A percentile compares a stretch with the other conserved stretches of the same genome.
phyloP scores from a whole-genome alignment of 2,113 vertebrate species.

The Anas platyrhynchos region DNA sequence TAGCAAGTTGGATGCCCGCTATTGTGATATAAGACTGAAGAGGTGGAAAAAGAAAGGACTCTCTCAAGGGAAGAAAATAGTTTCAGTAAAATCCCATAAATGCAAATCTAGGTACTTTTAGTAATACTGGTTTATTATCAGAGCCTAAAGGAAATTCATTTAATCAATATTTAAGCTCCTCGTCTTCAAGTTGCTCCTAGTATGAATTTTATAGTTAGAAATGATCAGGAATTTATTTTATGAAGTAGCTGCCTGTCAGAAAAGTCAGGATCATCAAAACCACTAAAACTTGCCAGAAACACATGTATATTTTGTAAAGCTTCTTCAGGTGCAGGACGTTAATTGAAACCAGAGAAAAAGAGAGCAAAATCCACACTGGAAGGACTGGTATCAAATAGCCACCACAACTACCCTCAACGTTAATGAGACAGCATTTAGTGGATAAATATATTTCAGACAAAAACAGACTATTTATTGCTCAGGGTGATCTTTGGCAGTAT shows the following conservation, averaged over 20 bases:
- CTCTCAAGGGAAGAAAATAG: neutral
- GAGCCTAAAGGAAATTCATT: conserved; percentile 24
- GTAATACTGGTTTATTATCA: neutral
- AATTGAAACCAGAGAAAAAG: neutral
- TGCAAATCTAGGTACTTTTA: neutral
- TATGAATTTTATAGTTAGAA: neutral
- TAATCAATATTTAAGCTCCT: conserved; percentile 10
- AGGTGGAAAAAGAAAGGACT: neutral
- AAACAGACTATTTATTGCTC: too few relatives aligned
- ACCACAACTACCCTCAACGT: neutral
- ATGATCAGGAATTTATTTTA: neutral
- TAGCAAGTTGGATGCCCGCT: neutral
- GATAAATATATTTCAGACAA: neutral
- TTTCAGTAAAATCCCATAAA: neutral
- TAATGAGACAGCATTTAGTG: neutral
- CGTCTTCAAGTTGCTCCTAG: neutral
- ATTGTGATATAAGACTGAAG: neutral
- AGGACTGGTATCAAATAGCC: neutral
- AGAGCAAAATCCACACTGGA: neutral
- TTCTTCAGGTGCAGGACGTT: neutral
- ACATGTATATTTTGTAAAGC: neutral
- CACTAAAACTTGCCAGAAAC: neutral
- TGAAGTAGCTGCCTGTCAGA: accelerated
- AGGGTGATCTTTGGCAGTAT: too few relatives aligned
- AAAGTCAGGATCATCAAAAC: neutral